Base-by-base conservation (phyloP, 1,140 invertebrate species). In the Archivesica marissinica region DNA sequence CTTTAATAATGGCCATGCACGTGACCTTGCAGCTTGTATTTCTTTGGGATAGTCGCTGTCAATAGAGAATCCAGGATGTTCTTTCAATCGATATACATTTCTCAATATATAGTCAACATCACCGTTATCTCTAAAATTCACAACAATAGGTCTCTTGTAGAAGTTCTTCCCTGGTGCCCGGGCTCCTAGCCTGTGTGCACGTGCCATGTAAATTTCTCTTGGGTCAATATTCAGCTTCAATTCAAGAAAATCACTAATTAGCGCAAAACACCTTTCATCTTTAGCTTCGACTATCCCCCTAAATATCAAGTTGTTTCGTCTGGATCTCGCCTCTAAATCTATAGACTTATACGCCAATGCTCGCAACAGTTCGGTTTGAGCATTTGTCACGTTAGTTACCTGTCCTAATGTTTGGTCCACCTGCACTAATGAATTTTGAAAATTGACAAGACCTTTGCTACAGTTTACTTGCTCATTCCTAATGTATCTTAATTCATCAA, bases 281-380 rank as follows among this genome's bases (percentile, higher is more conserved):
- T 6, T 35, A 15, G 38, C 23, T 39, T 68, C 64, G 17, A 38
- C 20, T 23, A 68, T 4, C 2, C 64, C 64, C 38, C 64, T 33
- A 41, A 68, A 68, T 68, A 68, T 68, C 33, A 68, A n/a, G n/a
- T 68, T 68, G 23, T 68, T 68, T 23, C 64, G 33, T 68, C 35
- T 68, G n/a, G 33, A 33, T 38, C 64, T 33, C 9, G 64, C 64
- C 23, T 68, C 64, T 23, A 17, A 38, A 38, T 68, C 64, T 39
- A 68, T 68, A 7, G 64, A 68, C 23, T 68, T 68, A 38, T 68
- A 68, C 2, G 64, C 30, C 4, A 68, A 28, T 38, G 64, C 41
- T 41, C 35, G 38, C 25, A 68, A n/a, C 1, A 68, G 11, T 6
- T n/a, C 35, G 20, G 33, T 39, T 68, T 68, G 64, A 11, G 30